Percentiles rank a stretch among this genome's conserved stretches.
phyloP scores from a whole-genome alignment of 2,113 vertebrate genomes.

The Cheilinus undulatus region DNA sequence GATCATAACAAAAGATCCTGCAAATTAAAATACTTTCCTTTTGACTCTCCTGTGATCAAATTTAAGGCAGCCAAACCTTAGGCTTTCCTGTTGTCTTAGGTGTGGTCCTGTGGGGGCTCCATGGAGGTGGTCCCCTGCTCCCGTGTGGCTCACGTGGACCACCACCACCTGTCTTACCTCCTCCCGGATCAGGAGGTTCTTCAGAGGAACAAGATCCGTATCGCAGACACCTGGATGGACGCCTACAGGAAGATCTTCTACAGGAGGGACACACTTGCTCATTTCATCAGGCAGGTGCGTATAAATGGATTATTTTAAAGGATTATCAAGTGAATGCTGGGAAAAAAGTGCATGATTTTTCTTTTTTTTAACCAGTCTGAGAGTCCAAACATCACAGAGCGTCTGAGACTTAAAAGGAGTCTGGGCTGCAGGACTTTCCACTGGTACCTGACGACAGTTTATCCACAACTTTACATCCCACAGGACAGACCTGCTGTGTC shows the following conservation, averaged over 20 bases:
- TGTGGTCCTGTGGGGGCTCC: conserved; percentile 92
- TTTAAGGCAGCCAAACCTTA: not conserved
- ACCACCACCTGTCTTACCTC: conserved; percentile 55
- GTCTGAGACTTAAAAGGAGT: conserved; percentile 84
- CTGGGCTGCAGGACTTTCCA: conserved; percentile 88
- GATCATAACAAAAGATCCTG: too few species aligned
- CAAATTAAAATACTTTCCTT: too few species aligned
- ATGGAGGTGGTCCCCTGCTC: conserved; percentile 93
- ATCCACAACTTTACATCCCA: conserved; percentile 84
- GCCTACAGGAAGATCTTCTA: conserved; percentile 90
- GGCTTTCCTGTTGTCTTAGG: conserved; percentile 69
- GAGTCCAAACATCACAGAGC: conserved; percentile 85
- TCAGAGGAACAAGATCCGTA: conserved; percentile 87
- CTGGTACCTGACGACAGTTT: conserved; percentile 90
- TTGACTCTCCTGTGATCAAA: too few species aligned
- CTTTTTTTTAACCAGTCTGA: conserved; percentile 76
- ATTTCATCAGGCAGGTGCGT: conserved; percentile 88
- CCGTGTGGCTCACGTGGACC: conserved; percentile 87
- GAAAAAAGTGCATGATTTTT: not conserved
- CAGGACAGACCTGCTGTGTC: conserved; percentile 81
- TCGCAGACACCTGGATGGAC: conserved; percentile 91
- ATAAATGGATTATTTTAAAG: not conserved
- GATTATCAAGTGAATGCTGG: not conserved
- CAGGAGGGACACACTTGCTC: conserved; percentile 84
- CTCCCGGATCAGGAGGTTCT: conserved; percentile 80